Evolutionary conservation across 1,140 invertebrate genomes (phyloP), one percentile per base, ranked within the genome.

Genomic region (Lepidostoma basale): DNA sequence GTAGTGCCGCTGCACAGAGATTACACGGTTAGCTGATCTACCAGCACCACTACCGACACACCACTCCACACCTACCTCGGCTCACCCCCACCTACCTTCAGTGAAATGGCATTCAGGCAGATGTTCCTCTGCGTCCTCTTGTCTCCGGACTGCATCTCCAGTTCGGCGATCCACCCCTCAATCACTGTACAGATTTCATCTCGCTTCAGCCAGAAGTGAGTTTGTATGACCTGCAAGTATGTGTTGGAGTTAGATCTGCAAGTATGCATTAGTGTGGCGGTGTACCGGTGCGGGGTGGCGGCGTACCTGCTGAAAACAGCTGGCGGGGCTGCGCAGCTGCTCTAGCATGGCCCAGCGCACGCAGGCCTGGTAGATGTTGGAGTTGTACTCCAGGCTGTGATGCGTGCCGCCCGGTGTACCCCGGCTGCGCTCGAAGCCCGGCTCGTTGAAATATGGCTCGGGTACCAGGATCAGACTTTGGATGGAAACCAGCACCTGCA

Each of bases 401-500:
- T 92, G 90, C 74, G 89, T 93, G 69, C 95, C 96, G 23, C 90
- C 89, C 18, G 93, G 88, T 47, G 95, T 96, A 52, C 95, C 95
- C 36, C 95, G 85, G 62, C 92, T 93, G 68, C 95, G 87, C 83
- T 98, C 96, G 81, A 97, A 98, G 20, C 96, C 96, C 20, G 97
- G 97, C 81, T 98, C 97, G 83, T 99, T 99, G 82, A 98, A 99
- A 81, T 98, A 99, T 6, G 97, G 97, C 80, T 99, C 96, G 33
- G 92, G 90, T 12, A 98, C 96, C 68, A 98, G 84, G 76, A 98
- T 98, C 67, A 98, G 83, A 18, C 93, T 97, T 81, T 98, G 96
- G 75, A 98, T 98, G 30, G 95, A 97, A 10, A 98, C 95, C 74
- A 98, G 84, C 36, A 98, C 95, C 87, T 98, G 95, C 56, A 98